Conservation (phyloP, 2,113 vertebrate species). For the Bombycilla garrulus region DNA sequence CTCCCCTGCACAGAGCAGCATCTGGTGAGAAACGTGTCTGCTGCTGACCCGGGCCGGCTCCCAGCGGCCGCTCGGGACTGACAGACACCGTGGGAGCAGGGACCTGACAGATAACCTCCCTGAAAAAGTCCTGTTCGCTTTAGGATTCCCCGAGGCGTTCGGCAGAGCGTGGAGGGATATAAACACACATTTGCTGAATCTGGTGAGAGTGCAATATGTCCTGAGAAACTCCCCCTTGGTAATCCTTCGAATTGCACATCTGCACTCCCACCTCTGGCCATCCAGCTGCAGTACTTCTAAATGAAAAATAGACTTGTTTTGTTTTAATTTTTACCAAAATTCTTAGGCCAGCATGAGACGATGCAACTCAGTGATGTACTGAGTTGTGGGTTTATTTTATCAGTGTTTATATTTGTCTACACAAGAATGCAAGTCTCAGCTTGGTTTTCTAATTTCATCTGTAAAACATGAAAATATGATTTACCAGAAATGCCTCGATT, state of each 20-base stretch:
- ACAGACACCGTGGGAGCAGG: neutral
- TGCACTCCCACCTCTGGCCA: neutral
- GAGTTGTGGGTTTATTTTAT: neutral
- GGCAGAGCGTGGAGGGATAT: neutral
- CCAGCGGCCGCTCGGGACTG: rapidly evolving
- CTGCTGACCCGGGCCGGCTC: neutral
- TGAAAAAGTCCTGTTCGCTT: neutral
- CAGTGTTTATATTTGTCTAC: neutral
- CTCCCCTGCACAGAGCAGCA: neutral
- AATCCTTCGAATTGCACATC: neutral
- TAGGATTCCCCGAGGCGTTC: neutral
- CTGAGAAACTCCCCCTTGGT: neutral
- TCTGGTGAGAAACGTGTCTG: neutral
- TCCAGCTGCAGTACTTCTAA: constrained; percentile 20
- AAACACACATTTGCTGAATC: neutral
- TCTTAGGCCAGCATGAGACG: neutral
- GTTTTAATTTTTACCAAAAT: neutral
- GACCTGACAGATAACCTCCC: neutral
- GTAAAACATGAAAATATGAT: neutral
- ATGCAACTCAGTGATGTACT: neutral
- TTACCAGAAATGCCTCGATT: neutral
- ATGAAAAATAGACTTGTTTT: neutral
- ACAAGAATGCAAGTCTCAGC: neutral
- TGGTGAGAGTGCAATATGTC: neutral
- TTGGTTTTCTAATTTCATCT: neutral